Percentiles rank a stretch among this genome's conserved stretches.
phyloP scores from a whole-genome alignment of 2,797 vertebrate genomes.

The Geotrypetes seraphini region DNA sequence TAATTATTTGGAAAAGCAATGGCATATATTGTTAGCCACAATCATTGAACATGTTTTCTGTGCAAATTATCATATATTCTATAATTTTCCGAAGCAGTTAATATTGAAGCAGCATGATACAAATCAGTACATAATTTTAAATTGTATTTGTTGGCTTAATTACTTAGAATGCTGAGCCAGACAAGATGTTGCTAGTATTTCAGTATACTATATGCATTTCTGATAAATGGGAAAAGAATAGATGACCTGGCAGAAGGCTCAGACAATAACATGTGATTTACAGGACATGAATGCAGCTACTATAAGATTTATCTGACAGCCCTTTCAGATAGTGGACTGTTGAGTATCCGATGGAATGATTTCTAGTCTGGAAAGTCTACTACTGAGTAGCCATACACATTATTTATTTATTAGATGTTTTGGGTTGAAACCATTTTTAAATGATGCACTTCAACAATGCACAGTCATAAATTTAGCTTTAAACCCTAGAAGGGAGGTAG shows the following conservation, averaged over 20 bases:
- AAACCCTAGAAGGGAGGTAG: constrained; percentile 68
- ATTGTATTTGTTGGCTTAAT: constrained; percentile 34
- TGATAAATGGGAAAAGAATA: constrained; percentile 94
- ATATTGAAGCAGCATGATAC: constrained; percentile 12
- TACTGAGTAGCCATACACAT: constrained; percentile 73
- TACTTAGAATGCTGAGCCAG: constrained; percentile 36
- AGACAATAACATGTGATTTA: constrained; percentile 97
- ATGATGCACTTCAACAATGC: constrained; percentile 73
- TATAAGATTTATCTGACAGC: constrained; percentile 89
- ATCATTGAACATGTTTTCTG: too few relatives aligned
- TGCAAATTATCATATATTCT: too few relatives aligned
- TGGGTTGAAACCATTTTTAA: constrained; percentile 81
- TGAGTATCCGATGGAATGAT: constrained; percentile 88
- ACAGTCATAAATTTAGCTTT: constrained; percentile 63
- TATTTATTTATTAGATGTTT: constrained; percentile 95
- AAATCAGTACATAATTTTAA: constrained; percentile 17
- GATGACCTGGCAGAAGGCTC: constrained; percentile 91
- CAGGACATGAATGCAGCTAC: constrained; percentile 89
- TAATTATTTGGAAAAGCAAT: too few relatives aligned
- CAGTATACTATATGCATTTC: constrained; percentile 68
- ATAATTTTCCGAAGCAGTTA: too few relatives aligned
- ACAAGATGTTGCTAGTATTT: constrained; percentile 43
- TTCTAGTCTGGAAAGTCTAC: constrained; percentile 78
- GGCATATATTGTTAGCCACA: too few relatives aligned
- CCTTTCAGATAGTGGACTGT: constrained; percentile 72